Evolutionary conservation across 2,113 vertebrate species (phyloP), one percentile per base, ranked within the genome.

Genomic region (Blennius ocellaris): DNA sequence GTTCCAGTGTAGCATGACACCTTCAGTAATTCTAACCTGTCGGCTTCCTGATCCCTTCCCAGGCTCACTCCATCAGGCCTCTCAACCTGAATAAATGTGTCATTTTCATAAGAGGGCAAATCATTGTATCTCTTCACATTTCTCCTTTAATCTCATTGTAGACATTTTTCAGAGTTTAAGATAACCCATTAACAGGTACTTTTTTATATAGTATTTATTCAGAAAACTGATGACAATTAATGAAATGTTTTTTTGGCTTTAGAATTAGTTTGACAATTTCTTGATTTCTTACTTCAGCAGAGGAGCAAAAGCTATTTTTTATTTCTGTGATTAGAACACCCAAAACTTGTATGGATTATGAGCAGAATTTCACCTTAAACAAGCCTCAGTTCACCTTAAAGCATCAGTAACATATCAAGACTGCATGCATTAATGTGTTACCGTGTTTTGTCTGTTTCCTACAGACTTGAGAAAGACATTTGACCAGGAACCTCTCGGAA

Each of bases 381-480:
- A 41, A 11, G n/a, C 15, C 7, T 76, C n/a, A 39, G 3, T 75
- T 73, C 8, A 59, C 50, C 43, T 30, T 30, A 30, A 30, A 30
- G 21, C 37, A n/a, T 50, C 50, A 66, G 0, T 67, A 11, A 16
- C 10, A 47, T 47, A 41, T 3, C 6, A 9, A 47, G 16, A 68
- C 6, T 5, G 11, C 52, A 39, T n/a, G 50, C 67, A 36, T 21
- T 76, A 14, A 81, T 54, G 7, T n/a, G 21, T 30, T 30, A 51
- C 8, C 14, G 5, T 60, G 3, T 69, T 75, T 50, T 71, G 1
- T 81, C 5, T 71, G 40, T 71, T 65, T 7, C 69, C 68, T 67
- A 0, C 64, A 99, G 97, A 99, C 91, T 92, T 99, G 43, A 94
- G 96, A 74, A 99, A 99, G 83, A 98, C 97, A 2, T 99, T 99